Evolutionary conservation across 2,113 vertebrate species (phyloP).

Genomic region (Oryzias javanicus): DNA sequence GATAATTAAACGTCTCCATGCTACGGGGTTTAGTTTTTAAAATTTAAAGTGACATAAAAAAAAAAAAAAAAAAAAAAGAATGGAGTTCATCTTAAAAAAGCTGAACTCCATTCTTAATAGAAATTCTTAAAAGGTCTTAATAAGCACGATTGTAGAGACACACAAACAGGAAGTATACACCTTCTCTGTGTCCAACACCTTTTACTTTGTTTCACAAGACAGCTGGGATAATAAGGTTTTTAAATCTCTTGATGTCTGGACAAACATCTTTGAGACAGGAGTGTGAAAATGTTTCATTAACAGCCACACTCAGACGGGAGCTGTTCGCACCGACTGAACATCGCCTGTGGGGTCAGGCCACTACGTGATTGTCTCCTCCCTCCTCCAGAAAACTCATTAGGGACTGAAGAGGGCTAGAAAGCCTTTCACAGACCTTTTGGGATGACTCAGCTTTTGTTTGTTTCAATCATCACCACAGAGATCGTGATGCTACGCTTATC

Average conservation of each 20-base stretch:
- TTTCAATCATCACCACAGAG: background rate
- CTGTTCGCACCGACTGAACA: slow-evolving; percentile 4
- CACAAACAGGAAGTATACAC: no score
- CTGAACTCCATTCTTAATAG: no score
- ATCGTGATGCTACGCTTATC: background rate
- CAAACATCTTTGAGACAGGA: slow-evolving; percentile 15
- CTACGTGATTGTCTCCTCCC: background rate
- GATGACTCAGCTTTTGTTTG: background rate
- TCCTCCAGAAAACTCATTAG: background rate
- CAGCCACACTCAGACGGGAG: slow-evolving; percentile 10
- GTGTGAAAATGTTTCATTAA: slow-evolving; percentile 23
- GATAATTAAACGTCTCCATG: no score
- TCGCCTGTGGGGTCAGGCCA: slow-evolving; percentile 1
- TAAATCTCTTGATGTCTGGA: slow-evolving; percentile 10
- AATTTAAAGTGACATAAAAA: no score
- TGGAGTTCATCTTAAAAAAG: no score
- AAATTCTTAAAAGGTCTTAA: no score
- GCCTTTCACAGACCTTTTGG: background rate
- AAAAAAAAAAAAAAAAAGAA: no score
- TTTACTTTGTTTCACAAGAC: background rate
- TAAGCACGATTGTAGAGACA: no score
- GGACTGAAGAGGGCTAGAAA: background rate
- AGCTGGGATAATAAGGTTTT: slow-evolving; percentile 17
- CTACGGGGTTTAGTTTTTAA: no score
- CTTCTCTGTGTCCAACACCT: background rate